Evolutionary conservation across 2,888 invertebrate species (phyloP).

Genomic region (Sthenelais limicola): DNA sequence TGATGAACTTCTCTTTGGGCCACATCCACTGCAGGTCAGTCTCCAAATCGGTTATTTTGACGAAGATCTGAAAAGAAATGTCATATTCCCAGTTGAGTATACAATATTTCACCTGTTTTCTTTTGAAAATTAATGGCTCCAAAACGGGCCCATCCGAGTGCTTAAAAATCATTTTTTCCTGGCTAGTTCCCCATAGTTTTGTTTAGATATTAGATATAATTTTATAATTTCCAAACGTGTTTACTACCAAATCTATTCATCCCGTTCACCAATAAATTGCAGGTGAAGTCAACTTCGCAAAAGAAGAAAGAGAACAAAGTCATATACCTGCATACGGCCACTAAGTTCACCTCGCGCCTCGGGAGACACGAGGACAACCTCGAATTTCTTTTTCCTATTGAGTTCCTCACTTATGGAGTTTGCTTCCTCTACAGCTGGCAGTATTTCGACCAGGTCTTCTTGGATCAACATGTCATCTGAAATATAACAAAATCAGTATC

Average conservation of each 20-base stretch:
- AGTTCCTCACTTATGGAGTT: conserved; percentile 76
- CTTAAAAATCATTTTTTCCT: too few species aligned
- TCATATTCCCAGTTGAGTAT: too few species aligned
- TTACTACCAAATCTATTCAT: too few species aligned
- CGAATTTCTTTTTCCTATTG: conserved; percentile 74
- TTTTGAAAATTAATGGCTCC: too few species aligned
- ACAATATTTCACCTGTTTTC: too few species aligned
- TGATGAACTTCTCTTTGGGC: conserved; percentile 75
- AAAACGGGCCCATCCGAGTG: too few species aligned
- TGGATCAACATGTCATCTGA: conserved; percentile 73
- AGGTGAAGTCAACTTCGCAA: too few species aligned
- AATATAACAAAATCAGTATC: conserved; percentile 11
- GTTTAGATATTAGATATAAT: too few species aligned
- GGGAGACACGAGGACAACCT: conserved; percentile 75
- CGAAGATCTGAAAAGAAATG: conserved; percentile 56
- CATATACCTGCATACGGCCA: conserved; percentile 74
- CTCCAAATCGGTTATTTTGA: conserved; percentile 74
- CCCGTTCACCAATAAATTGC: too few species aligned
- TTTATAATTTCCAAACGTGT: too few species aligned
- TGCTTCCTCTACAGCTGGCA: conserved; percentile 75
- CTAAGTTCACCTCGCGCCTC: conserved; percentile 73
- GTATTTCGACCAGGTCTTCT: conserved; percentile 75
- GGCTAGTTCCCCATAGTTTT: too few species aligned
- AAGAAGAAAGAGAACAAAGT: too few species aligned
- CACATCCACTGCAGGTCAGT: conserved; percentile 75